These are phyloP conservation scores for Dinoponera quadriceps DNA, from an alignment of 1,140 invertebrate species.

Conservation along the genomic window DNA sequence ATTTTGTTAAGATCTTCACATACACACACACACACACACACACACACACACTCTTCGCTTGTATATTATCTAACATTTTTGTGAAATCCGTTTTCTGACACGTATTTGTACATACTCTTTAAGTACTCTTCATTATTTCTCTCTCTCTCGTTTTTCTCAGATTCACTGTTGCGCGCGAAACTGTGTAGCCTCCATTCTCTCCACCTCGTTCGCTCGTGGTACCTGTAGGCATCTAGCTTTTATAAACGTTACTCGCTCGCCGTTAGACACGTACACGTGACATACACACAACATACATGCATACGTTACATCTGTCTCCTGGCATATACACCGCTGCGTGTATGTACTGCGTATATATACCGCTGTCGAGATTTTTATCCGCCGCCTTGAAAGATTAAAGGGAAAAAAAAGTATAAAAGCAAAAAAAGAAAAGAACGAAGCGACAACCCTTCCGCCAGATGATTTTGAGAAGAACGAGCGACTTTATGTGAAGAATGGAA, in stretches of 20 bases:
- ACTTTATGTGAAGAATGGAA: slow-evolving; percentile 56
- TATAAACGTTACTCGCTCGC: slow-evolving; percentile 42
- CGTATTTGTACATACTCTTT: slow-evolving; percentile 73
- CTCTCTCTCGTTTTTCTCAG: slow-evolving; percentile 75
- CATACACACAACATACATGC: neutral
- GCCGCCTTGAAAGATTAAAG: slow-evolving; percentile 9
- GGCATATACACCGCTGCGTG: neutral
- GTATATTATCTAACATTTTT: slow-evolving; percentile 69
- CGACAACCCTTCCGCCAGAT: slow-evolving; percentile 49
- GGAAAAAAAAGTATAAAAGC: neutral
- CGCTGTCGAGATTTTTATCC: slow-evolving; percentile 33
- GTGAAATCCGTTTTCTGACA: slow-evolving; percentile 69
- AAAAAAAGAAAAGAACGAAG: slow-evolving; percentile 8
- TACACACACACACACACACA: too few species aligned
- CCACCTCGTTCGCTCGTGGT: slow-evolving; percentile 31
- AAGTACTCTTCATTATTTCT: slow-evolving; percentile 66
- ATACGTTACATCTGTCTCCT: neutral
- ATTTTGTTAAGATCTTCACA: slow-evolving; percentile 76
- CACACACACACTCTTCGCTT: slow-evolving; percentile 52
- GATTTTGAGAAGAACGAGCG: slow-evolving; percentile 73
- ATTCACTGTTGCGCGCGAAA: slow-evolving; percentile 63
- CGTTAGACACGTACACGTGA: neutral
- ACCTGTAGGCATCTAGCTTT: slow-evolving; percentile 31
- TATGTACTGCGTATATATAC: slow-evolving; percentile 20
- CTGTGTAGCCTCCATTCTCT: slow-evolving; percentile 24